These are phyloP conservation scores for Tachycineta bicolor DNA, from an alignment of 2,113 vertebrate species.

Conservation along the genomic window DNA sequence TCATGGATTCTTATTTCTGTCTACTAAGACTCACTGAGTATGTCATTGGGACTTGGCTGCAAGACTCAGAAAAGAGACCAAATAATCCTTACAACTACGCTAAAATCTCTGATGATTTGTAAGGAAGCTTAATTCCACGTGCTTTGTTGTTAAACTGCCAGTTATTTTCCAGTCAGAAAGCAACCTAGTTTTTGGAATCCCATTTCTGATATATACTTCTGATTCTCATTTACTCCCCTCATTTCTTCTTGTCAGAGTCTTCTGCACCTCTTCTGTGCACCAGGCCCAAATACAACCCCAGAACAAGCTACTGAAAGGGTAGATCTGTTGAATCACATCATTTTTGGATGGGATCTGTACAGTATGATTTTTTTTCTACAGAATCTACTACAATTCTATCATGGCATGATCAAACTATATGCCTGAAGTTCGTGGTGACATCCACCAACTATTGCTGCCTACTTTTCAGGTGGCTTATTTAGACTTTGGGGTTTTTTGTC, in stretches of 20 bases:
- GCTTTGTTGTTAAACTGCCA: neutral
- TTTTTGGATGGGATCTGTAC: neutral
- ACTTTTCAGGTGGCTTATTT: neutral
- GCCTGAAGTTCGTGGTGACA: neutral
- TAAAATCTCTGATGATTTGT: neutral
- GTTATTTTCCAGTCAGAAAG: neutral
- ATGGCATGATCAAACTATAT: neutral
- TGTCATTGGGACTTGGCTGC: neutral
- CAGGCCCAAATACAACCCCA: neutral
- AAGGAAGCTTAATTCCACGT: neutral
- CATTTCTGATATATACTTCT: neutral
- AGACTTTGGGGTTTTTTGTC: neutral
- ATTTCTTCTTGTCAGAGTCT: neutral
- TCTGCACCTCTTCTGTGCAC: neutral
- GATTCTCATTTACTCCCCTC: neutral
- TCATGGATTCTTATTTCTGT: neutral
- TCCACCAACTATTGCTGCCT: neutral
- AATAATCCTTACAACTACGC: neutral
- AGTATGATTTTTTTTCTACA: neutral
- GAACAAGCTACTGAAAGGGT: neutral
- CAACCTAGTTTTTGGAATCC: neutral
- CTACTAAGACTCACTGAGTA: neutral
- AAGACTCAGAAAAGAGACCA: neutral
- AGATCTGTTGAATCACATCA: neutral
- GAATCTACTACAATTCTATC: neutral